phyloP scores from a whole-genome alignment of 2,113 vertebrate species.

The Copsychus sechellarum region DNA sequence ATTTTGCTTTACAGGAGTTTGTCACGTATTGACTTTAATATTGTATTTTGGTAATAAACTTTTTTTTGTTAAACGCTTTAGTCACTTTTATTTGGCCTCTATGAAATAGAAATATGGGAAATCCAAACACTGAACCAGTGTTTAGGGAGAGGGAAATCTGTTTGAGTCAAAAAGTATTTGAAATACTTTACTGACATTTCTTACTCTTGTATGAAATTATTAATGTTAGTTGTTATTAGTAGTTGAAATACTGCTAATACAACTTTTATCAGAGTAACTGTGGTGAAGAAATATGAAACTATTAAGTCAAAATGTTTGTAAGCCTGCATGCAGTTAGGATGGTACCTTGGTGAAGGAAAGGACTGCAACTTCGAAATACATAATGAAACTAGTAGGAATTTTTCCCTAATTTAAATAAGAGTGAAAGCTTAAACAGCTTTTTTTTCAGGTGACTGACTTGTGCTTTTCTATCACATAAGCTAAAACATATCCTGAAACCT shows the following conservation, averaged over 20 bases:
- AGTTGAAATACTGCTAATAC: not conserved
- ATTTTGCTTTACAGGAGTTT: slow-evolving; percentile 88
- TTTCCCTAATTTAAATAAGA: not conserved
- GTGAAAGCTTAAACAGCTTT: not conserved
- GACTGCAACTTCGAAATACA: not conserved
- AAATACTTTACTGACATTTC: not conserved
- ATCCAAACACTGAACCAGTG: not conserved
- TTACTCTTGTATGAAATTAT: not conserved
- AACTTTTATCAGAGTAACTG: not conserved
- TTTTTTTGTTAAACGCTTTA: slow-evolving; percentile 76
- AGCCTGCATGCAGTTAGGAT: not conserved
- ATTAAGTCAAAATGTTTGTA: not conserved
- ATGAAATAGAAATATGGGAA: not conserved
- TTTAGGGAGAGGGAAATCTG: not conserved
- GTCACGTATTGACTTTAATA: slow-evolving; percentile 87
- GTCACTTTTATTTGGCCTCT: slow-evolving; percentile 25
- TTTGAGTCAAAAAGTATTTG: not conserved
- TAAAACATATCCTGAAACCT: not conserved
- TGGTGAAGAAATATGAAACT: not conserved
- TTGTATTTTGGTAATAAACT: slow-evolving; percentile 98
- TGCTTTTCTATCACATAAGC: not conserved
- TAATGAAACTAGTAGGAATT: not conserved
- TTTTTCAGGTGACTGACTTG: not conserved
- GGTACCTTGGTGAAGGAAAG: not conserved
- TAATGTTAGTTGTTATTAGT: not conserved